Percentiles rank a stretch among this genome's conserved stretches.
Conservation (phyloP, 2,888 invertebrate species). For the Chloromyia formosa region DNA sequence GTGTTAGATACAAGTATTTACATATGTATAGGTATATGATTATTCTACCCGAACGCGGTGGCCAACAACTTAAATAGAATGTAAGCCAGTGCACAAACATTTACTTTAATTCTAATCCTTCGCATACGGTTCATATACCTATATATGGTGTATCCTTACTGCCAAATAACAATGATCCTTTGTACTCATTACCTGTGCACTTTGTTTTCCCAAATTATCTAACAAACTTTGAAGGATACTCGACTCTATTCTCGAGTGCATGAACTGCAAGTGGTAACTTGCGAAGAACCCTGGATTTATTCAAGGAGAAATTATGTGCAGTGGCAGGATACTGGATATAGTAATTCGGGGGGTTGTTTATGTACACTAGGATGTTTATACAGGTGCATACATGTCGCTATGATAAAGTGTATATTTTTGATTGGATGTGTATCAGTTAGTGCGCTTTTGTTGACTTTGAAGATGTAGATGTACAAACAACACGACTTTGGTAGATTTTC, state of each 20-base stretch:
- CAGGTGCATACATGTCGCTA: too few species aligned
- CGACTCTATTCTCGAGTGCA: background rate
- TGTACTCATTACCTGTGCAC: conserved; percentile 26
- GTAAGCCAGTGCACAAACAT: conserved; percentile 33
- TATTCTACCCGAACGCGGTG: background rate
- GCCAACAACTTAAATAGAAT: conserved; percentile 31
- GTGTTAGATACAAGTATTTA: too few species aligned
- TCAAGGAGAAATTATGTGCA: conserved; percentile 9
- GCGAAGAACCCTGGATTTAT: conserved; percentile 11
- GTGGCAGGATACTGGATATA: too few species aligned
- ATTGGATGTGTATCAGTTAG: too few species aligned
- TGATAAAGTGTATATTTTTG: too few species aligned
- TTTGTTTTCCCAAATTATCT: background rate
- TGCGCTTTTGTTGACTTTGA: too few species aligned
- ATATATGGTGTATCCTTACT: conserved; percentile 13
- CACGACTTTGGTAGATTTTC: too few species aligned
- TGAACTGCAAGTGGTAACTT: conserved; percentile 23
- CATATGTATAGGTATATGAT: too few species aligned
- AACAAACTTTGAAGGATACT: conserved; percentile 30
- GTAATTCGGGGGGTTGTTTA: too few species aligned
- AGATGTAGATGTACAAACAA: too few species aligned
- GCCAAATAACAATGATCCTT: conserved; percentile 7
- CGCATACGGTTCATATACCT: background rate
- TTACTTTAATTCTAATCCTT: conserved; percentile 21
- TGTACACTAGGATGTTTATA: too few species aligned